phyloP scores from a whole-genome alignment of 1,140 invertebrate species.

The Megalopta genalis region DNA sequence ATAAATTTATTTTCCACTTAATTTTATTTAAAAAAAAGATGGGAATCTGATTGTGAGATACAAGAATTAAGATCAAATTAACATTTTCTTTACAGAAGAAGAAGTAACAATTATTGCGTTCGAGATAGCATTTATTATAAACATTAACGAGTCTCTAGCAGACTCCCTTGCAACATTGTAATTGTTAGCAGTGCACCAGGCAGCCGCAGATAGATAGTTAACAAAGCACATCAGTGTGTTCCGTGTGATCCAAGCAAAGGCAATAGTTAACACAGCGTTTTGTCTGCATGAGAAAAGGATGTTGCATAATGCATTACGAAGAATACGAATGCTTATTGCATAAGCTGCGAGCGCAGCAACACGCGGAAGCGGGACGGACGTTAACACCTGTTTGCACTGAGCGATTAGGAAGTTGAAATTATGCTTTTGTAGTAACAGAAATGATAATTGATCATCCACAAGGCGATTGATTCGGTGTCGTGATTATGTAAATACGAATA shows the following conservation, averaged over 20 bases:
- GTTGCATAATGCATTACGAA: slow-evolving; percentile 43
- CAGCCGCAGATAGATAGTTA: no score
- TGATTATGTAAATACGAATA: background rate
- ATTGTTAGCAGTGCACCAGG: background rate
- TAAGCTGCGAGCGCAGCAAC: slow-evolving; percentile 8
- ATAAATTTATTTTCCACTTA: no score
- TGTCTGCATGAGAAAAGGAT: slow-evolving; percentile 43
- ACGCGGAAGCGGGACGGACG: slow-evolving; percentile 21
- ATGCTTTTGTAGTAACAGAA: background rate
- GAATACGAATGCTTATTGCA: slow-evolving; percentile 30
- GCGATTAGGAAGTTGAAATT: background rate
- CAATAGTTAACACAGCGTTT: slow-evolving; percentile 45
- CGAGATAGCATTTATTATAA: no score
- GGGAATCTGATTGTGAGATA: no score
- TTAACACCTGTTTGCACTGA: slow-evolving; percentile 16
- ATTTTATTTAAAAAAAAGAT: no score
- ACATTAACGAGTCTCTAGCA: no score
- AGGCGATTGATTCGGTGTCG: background rate
- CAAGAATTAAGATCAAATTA: no score
- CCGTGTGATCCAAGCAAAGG: slow-evolving; percentile 2
- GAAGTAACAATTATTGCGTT: no score
- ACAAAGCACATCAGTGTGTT: background rate
- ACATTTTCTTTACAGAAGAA: no score
- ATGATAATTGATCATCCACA: background rate
- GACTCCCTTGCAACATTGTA: no score